These are phyloP conservation scores for Andrena hattorfiana DNA, from an alignment of 2,888 invertebrate genomes.

Conservation along the genomic window DNA sequence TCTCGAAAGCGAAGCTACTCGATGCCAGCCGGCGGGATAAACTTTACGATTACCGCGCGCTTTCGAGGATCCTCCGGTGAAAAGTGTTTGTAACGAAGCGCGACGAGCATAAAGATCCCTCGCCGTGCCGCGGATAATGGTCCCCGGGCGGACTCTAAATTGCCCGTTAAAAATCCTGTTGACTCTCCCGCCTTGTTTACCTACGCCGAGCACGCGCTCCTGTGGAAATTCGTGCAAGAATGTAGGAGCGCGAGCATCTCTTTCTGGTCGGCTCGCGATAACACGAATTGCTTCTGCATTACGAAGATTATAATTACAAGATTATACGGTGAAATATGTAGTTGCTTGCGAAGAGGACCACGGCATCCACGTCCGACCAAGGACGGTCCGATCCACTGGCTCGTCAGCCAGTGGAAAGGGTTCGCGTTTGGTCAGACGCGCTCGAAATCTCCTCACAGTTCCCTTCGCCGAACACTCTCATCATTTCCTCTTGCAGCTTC, in stretches of 20 bases:
- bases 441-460: background rate
- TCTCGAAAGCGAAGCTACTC: slow-evolving; percentile 40
- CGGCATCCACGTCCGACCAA: background rate
- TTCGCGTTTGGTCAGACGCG: slow-evolving; percentile 54
- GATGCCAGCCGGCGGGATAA: slow-evolving; percentile 43
- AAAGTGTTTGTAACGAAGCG: slow-evolving; percentile 55
- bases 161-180: slow-evolving; percentile 56
- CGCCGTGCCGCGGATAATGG: slow-evolving; percentile 35
- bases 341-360: no score
- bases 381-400: background rate
- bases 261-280: background rate
- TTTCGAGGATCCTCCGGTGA: slow-evolving; percentile 41
- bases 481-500: background rate
- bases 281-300: slow-evolving; percentile 5
- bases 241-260: background rate
- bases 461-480: background rate
- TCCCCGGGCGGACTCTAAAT: slow-evolving; percentile 47
- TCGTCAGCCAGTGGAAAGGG: slow-evolving; percentile 46
- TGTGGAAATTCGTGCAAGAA: background rate
- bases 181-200: slow-evolving; percentile 50
- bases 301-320: no score
- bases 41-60: slow-evolving; percentile 53
- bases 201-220: background rate
- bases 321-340: no score
- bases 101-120: slow-evolving; percentile 54